Base-by-base conservation (phyloP, 2,797 vertebrate species). In the Sparidentex hasta region DNA sequence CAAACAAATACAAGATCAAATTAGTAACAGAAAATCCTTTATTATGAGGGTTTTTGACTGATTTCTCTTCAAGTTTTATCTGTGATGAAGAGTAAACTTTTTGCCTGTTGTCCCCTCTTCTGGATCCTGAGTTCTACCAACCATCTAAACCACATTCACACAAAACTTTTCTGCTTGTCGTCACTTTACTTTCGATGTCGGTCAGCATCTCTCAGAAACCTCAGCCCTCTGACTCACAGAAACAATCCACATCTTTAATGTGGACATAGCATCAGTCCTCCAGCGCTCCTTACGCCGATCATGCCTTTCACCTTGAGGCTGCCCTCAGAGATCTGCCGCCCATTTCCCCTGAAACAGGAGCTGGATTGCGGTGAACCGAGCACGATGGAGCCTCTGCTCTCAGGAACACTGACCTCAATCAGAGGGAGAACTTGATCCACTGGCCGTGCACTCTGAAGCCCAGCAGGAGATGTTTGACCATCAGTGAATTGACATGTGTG, bases 381-480 rank as follows among this genome's bases (percentile, higher is more conserved):
- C 84, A 67, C 69, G 74, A 78, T 83, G 68, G 74, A 88, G 80
- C 67, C 88, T 76, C 65, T 64, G 77, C 77, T 72, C 83, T 87
- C 76, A 85, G 65, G 62, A 80, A 77, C 75, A 73, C 76, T 84
- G 84, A 90, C 80, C 86, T 92, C 85, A 77, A 80, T 88, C 89
- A 90, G 68, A 90, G 51, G 25, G 73, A 87, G 90, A 94, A 94
- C 91, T 79, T 81, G 90, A 95, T 94, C 94, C 83, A 88, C 85
- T 87, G 79, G 67, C 81, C 41, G 2, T 23, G 69, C 71, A 88
- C 81, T 88, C 71, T 86, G 74, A 38, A 57, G 76, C 65, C 84
- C 71, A 70, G 69, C 57, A 85, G 68, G 55, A 83, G 63, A 78
- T 76, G 79, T 69, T 81, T 18, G 70, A 27, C 57, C 78, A 81